Evolutionary conservation across 2,113 vertebrate species (phyloP).

Genomic region (Aptenodytes forsteri): DNA sequence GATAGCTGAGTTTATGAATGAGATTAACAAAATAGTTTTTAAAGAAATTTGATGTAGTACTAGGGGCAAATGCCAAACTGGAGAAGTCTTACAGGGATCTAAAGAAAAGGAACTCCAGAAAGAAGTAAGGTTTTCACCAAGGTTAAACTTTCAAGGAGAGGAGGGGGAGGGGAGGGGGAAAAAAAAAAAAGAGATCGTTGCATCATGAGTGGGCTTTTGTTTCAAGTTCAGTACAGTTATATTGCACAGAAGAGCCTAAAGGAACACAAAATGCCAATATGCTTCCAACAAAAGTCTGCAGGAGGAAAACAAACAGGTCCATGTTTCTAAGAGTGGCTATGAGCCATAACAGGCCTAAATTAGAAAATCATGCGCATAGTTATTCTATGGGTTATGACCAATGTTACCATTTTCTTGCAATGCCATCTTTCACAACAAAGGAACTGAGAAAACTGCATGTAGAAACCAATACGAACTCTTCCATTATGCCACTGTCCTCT

Average conservation of each 20-base stretch:
- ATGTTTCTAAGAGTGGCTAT: not conserved
- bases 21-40: not conserved
- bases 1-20: not conserved
- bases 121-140: not conserved
- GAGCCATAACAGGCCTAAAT: not conserved
- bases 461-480: not conserved
- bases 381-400: not conserved
- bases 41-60: not conserved
- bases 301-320: not conserved
- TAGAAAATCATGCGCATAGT: not conserved
- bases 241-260: not conserved
- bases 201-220: not conserved
- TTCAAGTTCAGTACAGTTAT: not conserved
- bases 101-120: not conserved
- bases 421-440: not conserved
- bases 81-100: not conserved
- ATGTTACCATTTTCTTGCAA: not conserved
- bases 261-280: not conserved
- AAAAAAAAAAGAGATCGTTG: not conserved
- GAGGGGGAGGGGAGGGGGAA: too few species aligned
- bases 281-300: not conserved
- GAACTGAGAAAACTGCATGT: fast-evolving
- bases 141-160: not conserved
- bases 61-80: not conserved
- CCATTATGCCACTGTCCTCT: not conserved